Base-by-base conservation (phyloP, 1,140 invertebrate species). In the Pristionchus pacificus region DNA sequence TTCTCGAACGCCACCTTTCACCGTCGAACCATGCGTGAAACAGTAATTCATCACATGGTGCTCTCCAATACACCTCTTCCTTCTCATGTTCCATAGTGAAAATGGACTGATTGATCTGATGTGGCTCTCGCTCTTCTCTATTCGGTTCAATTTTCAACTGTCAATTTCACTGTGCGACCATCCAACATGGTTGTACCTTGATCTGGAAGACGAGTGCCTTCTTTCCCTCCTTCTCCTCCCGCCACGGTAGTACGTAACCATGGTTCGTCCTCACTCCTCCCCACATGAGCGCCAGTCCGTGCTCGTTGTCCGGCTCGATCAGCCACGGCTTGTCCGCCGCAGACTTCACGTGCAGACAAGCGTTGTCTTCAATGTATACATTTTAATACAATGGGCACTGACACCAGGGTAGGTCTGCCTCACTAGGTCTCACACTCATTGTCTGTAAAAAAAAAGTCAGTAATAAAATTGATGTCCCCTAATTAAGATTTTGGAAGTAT, bases 201-300 rank as follows among this genome's bases (percentile, higher is more conserved):
- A 73, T 68, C 60, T 73, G 71, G 32, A 73, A 73, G 1, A 38
- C 71, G 1, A 73, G n/a, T 19, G 31, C 27, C 58, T 68, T 29
- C 2, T 55, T 31, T 68, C 32, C 33, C 24, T 68, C 49, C 31
- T 60, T 68, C 25, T 60, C 66, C 0, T 55, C 60, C 15, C 28
- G 66, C 27, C 68, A 69, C 0, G 71, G 71, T 49, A 69, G 60
- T 25, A 55, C 19, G 14, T 76, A 59, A 27, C 68, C 75, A 49
- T 73, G 75, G 60, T 69, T 75, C 2, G 62, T 74, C 6, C 68
- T 74, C 1, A 76, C 65, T 27, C 75, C 75, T 19, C 75, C 75
- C 68, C 74, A 76, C 73, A 76, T 76, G 1, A 76, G 30, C 1
- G 75, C 75, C 1, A 76, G 61, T 55, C 75, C 75, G 33, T 76